Conservation (phyloP, 1,140 invertebrate species). For the Tetramorium alpestre region DNA sequence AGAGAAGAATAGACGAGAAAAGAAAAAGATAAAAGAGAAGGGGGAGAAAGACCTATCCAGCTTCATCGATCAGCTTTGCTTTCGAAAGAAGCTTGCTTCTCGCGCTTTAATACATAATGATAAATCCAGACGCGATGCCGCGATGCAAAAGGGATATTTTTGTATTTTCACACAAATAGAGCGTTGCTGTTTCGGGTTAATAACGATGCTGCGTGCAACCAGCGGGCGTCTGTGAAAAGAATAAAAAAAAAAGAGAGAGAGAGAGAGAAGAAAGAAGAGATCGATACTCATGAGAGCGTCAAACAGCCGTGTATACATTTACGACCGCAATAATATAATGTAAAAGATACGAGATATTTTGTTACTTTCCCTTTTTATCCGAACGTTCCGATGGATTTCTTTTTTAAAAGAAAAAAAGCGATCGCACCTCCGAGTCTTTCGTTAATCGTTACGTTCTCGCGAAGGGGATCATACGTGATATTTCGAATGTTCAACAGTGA, state of each 20-base stretch:
- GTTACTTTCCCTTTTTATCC: slow-evolving; percentile 28
- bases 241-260: background rate
- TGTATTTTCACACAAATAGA: slow-evolving; percentile 25
- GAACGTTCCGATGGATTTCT: background rate
- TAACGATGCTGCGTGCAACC: background rate
- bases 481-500: background rate
- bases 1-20: background rate
- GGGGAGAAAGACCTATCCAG: background rate
- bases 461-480: slow-evolving; percentile 8
- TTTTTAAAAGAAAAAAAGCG: background rate
- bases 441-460: background rate
- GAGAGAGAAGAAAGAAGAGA: background rate
- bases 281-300: slow-evolving; percentile 17
- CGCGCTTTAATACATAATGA: background rate
- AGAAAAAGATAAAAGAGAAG: background rate
- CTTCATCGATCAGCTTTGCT: background rate
- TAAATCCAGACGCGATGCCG: background rate
- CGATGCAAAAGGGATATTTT: slow-evolving; percentile 28
- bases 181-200: slow-evolving; percentile 16
- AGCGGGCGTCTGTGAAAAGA: background rate
- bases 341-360: slow-evolving; percentile 37
- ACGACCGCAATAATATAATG: slow-evolving; percentile 19
- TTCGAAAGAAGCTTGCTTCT: background rate
- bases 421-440: background rate
- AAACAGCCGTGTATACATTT: background rate